These are phyloP conservation scores for Falco concolor DNA, from an alignment of 2,797 vertebrate genomes.

Conservation along the genomic window DNA sequence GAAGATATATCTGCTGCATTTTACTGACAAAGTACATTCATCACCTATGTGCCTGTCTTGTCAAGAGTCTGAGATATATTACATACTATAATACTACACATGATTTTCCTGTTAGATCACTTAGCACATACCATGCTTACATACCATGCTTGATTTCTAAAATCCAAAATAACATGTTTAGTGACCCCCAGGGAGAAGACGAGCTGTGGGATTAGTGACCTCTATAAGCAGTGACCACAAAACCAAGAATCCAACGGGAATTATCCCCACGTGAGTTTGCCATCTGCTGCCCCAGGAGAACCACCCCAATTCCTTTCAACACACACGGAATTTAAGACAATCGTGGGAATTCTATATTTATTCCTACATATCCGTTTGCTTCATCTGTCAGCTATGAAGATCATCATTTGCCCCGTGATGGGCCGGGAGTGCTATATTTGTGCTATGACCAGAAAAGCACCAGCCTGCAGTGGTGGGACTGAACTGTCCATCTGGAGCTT, in stretches of 20 bases:
- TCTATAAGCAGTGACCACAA: constrained; percentile 42
- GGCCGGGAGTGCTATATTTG: background rate
- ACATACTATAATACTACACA: constrained; percentile 1
- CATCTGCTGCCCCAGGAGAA: constrained; percentile 20
- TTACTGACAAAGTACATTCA: constrained; percentile 45
- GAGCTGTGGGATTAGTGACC: constrained; percentile 1
- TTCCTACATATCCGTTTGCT: background rate
- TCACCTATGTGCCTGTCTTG: constrained; percentile 24
- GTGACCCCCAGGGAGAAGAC: constrained; percentile 21
- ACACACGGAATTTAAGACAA: background rate
- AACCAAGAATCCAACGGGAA: constrained; percentile 13
- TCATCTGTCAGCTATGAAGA: background rate
- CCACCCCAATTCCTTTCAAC: background rate
- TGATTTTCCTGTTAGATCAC: constrained; percentile 17
- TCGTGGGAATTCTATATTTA: background rate
- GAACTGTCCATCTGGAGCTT: background rate
- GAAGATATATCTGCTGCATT: constrained; percentile 26
- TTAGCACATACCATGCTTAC: background rate
- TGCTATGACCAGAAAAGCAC: background rate
- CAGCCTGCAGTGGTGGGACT: background rate
- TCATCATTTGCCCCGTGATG: background rate
- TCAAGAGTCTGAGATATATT: constrained; percentile 22
- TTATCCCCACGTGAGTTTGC: constrained; percentile 5
- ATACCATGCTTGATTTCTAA: background rate
- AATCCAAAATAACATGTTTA: background rate